These are phyloP conservation scores for Halocynthia aurantium DNA, from an alignment of 23 tunicate genomes.

Conservation along the genomic window DNA sequence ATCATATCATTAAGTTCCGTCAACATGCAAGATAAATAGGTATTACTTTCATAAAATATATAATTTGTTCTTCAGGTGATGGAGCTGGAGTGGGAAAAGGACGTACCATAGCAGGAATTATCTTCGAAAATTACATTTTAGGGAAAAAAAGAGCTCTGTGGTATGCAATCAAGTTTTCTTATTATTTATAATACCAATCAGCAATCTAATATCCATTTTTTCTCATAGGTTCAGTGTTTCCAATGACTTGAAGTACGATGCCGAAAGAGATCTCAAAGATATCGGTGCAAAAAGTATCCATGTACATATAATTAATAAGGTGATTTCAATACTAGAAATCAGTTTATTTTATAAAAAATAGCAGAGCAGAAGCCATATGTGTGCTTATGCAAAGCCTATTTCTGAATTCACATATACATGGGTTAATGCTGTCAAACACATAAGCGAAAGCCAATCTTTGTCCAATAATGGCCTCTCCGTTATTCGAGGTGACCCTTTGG, in stretches of 20 bases:
- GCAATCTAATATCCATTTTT: not conserved
- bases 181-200: not conserved
- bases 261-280: constrained; percentile 81
- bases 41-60: not conserved
- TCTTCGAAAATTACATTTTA: constrained; percentile 66
- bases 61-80: constrained; percentile 43
- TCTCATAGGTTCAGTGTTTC: constrained; percentile 78
- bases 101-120: constrained; percentile 80
- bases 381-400: too few species aligned
- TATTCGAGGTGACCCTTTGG: too few species aligned
- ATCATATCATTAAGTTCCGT: not conserved
- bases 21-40: constrained; percentile 1
- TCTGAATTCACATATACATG: too few species aligned
- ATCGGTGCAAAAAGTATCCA: constrained; percentile 83
- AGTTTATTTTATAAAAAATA: not conserved
- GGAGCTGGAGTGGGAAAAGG: constrained; percentile 98
- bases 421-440: too few species aligned
- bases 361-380: too few species aligned
- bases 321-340: constrained; percentile 4
- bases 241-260: constrained; percentile 72
- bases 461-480: too few species aligned
- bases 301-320: constrained; percentile 72
- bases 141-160: constrained; percentile 81
- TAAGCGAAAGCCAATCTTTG: too few species aligned
- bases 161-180: constrained; percentile 21